Conservation (phyloP, 2,888 invertebrate species). For the Zelleria hepariella region DNA sequence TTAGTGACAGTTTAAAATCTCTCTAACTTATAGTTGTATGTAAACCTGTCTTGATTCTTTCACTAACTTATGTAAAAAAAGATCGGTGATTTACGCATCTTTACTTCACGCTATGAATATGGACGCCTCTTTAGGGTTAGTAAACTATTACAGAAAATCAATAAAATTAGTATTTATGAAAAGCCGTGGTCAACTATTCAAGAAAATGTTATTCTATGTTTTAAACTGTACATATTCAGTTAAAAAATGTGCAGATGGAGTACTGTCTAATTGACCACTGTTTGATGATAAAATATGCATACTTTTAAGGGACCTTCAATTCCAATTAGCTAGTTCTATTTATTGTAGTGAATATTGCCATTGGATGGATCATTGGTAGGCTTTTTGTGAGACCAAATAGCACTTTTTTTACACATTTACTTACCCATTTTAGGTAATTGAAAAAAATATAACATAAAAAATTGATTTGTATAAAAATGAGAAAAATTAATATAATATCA, state of each 20-base stretch:
- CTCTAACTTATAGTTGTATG: constrained; percentile 49
- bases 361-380: constrained; percentile 53
- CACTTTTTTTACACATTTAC: constrained; percentile 58
- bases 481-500: constrained; percentile 42
- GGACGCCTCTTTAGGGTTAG: constrained; percentile 68
- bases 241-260: not conserved
- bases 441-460: constrained; percentile 20
- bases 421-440: constrained; percentile 56
- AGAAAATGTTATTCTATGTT: constrained; percentile 4
- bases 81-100: constrained; percentile 62
- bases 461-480: constrained; percentile 53
- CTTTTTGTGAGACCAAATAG: constrained; percentile 63
- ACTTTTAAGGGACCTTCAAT: constrained; percentile 72
- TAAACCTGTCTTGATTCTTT: constrained; percentile 40
- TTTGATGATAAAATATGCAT: constrained; percentile 57
- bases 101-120: constrained; percentile 65
- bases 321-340: constrained; percentile 70
- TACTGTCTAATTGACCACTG: constrained; percentile 55
- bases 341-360: constrained; percentile 62
- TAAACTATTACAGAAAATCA: constrained; percentile 59
- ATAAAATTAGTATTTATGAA: constrained; percentile 61
- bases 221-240: not conserved
- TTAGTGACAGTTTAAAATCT: constrained; percentile 48
- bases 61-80: constrained; percentile 54
- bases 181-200: constrained; percentile 63